Evolutionary conservation across 1,140 invertebrate species (phyloP), one percentile per base, ranked within the genome.

Genomic region (Odontomachus brunneus): DNA sequence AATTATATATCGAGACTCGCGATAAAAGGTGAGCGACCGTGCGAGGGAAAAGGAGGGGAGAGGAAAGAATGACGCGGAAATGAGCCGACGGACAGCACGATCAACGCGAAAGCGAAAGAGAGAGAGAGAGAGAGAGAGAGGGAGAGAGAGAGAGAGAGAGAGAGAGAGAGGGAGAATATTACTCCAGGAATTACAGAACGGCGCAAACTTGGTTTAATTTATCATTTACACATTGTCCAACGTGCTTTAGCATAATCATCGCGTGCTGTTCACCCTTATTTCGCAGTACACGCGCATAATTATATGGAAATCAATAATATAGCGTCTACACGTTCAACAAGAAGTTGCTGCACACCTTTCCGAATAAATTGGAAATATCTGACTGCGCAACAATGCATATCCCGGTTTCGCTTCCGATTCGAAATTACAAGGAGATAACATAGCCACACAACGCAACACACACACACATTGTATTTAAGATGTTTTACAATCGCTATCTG

Each of bases 191-290:
- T 69, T 69, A 59, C 22, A 19, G 9, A 53, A 33, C 57, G 38
- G 74, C 19, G 38, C 69, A 80, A 71, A 71, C 65, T 80, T 71
- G 5, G 75, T 14, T 80, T 44, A 57, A 80, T 80, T 80, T 80
- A 80, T 80, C 75, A 71, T 80, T 80, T 80, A 80, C 75, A 80
- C 65, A 80, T 80, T 71, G 75, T 71, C 66, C 51, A 69, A 69
- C 53, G 51, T 80, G 49, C 51, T 65, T 59, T 22, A 57, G 67
- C 33, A 71, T 59, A 80, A 80, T 80, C 65, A 33, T 80, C 75
- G 75, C 75, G 75, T 80, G 75, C 65, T 51, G 22, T 14, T 66
- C 65, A n/a, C 17, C 59, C 65, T 69, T 80, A 71, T 71, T 80
- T 80, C 65, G 38, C 75, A 69, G 24, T 33, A 69, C 51, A 80